Base-by-base conservation (phyloP, 2,888 invertebrate genomes). In the Beris chalybata region DNA sequence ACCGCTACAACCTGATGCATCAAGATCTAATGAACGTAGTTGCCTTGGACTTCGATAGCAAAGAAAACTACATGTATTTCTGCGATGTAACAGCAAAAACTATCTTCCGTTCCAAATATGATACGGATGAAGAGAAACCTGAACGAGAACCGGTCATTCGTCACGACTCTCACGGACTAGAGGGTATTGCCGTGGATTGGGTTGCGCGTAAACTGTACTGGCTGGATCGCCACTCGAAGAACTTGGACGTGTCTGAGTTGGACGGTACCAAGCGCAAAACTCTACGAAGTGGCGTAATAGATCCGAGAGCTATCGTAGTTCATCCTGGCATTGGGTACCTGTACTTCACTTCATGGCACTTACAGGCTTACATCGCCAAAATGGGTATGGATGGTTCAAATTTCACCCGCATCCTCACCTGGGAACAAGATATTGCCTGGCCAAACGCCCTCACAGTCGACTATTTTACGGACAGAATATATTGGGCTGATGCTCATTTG, bases 151-250 rank as follows among this genome's bases (percentile, higher is more conserved):
- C 93, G 0, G 89, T 97, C 0, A 90, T 97, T 53, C 85, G 93
- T 53, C 96, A 97, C 76, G 95, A 97, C 76, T 95, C 95, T 0
- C 93, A 95, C 74, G 97, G 97, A 1, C 84, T 99, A n/a, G 98
- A 99, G 83, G 98, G 98, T 9, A 90, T 99, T 55, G 92, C 97
- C 0, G 86, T 99, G 7, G 99, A 99, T 80, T 98, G 98, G 98
- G 87, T 97, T 48, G 96, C 91, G 1, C 84, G 95, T 48, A 99
- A 99, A 79, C 83, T 99, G 1, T 99, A 99, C 78, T 97, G 97
- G 97, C 84, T 98, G 57, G 99, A 99, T 77, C 84, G 97, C 70
- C 93, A 97, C 79, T 92, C 95, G 6, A 91, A 97, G 82, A 93
- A 97, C 75, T 84, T 99, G 58, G 96, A 97, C 75, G 99, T 99